Evolutionary conservation across 2,113 vertebrate species (phyloP), one percentile per base, ranked within the genome.

Genomic region (Rutilus rutilus): DNA sequence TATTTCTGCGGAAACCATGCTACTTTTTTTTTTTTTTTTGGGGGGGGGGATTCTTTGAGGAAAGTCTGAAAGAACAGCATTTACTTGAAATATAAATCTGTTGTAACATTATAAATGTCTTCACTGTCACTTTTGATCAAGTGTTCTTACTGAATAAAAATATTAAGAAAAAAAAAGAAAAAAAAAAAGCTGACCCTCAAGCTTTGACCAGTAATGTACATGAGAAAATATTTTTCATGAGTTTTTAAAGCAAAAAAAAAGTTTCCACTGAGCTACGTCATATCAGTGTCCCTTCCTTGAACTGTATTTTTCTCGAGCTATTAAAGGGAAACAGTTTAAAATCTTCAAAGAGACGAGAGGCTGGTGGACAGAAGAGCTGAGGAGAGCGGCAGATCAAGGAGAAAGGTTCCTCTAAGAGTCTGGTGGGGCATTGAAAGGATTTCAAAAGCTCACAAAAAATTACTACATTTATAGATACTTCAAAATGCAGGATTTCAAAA

Each of bases 321-420:
- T 12, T 25, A 75, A 54, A 39, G 69, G n/a, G 42, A 84, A 14
- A 74, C 21, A 3, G 23, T 59, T 36, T 23, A 69, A 65, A 76
- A n/a, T 52, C 57, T 75, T 47, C 9, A 76, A 45, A 30, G 83
- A 15, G 57, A 10, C 0, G 39, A 33, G 25, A 76, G 59, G 57
- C n/a, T n/a, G 59, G 27, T 10, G 73, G 27, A 52, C 83, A 36
- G 59, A n/a, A 11, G 42, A 74, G 69, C 23, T 1, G n/a, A 77
- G 42, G 19, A 17, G 57, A 60, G 69, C 2, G 10, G 69, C 0
- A 23, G 76, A 57, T 78, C 39, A 21, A 76, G 25, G 25, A 84
- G 25, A 84, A 84, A 84, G 42, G 57, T 64, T 60, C 25, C 23
- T 62, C n/a, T 45, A 23, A 65, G 59, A 65, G 71, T 50, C 27